These are phyloP conservation scores for Dasypolia templi DNA, from an alignment of 2,888 invertebrate species.

Conservation along the genomic window DNA sequence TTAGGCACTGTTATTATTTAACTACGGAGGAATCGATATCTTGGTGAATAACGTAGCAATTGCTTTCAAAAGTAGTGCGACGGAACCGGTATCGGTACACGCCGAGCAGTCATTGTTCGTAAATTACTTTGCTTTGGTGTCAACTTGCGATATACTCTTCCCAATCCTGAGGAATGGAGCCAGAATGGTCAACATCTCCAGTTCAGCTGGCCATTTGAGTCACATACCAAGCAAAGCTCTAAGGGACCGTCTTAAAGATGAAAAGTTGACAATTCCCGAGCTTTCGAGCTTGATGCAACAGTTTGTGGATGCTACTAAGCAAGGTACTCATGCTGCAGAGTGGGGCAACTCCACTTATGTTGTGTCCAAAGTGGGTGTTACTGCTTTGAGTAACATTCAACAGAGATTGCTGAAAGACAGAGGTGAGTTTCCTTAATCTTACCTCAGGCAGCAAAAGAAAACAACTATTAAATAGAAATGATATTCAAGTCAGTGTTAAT, in stretches of 20 bases:
- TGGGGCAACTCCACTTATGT: slow-evolving; percentile 92
- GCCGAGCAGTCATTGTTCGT: slow-evolving; percentile 93
- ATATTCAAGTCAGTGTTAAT: background rate
- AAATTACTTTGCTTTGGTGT: slow-evolving; percentile 92
- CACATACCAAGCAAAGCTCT: slow-evolving; percentile 89
- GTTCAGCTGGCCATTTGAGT: slow-evolving; percentile 91
- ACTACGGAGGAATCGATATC: slow-evolving; percentile 93
- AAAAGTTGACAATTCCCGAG: slow-evolving; percentile 89
- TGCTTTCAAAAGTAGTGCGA: slow-evolving; percentile 91
- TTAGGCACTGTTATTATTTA: too few species aligned
- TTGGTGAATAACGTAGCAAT: slow-evolving; percentile 95
- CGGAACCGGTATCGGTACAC: slow-evolving; percentile 92
- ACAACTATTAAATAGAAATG: background rate
- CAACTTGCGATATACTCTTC: slow-evolving; percentile 92
- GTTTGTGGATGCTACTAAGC: slow-evolving; percentile 91
- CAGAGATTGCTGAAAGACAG: slow-evolving; percentile 86
- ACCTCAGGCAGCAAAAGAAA: background rate
- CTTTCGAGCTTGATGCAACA: slow-evolving; percentile 91
- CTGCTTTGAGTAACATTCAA: slow-evolving; percentile 92
- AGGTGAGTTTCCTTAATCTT: too few species aligned
- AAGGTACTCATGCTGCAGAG: slow-evolving; percentile 78
- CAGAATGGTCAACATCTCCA: slow-evolving; percentile 94
- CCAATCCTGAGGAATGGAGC: slow-evolving; percentile 93
- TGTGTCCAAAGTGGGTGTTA: slow-evolving; percentile 94
- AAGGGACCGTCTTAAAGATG: slow-evolving; percentile 87